Evolutionary conservation across 2,797 vertebrate genomes (phyloP).

Genomic region (Cyprinodon diabolis): DNA sequence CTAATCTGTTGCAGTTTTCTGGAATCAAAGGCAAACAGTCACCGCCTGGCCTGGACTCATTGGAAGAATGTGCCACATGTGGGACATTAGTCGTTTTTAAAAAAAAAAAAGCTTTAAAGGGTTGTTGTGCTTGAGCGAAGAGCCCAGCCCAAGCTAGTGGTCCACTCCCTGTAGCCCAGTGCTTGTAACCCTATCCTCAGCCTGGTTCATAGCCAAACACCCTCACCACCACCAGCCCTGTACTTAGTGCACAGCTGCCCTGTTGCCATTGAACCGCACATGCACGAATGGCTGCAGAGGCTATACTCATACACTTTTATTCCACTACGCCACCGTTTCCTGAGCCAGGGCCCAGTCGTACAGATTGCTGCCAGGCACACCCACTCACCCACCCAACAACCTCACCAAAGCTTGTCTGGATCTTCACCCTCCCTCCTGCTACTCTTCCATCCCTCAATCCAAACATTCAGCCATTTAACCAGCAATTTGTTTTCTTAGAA

Average conservation of each 20-base stretch:
- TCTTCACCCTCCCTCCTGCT: conserved; percentile 34
- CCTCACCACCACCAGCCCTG: conserved; percentile 76
- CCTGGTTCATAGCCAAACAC: conserved; percentile 73
- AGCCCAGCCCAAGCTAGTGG: conserved; percentile 65
- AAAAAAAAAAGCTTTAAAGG: conserved; percentile 35
- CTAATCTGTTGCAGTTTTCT: conserved; percentile 40
- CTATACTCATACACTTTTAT: conserved; percentile 65
- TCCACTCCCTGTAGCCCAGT: conserved; percentile 66
- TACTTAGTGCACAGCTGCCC: conserved; percentile 76
- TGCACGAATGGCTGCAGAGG: conserved; percentile 64
- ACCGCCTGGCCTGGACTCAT: conserved; percentile 58
- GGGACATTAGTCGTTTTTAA: conserved; percentile 52
- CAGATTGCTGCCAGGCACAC: conserved; percentile 59
- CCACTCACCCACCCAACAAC: conserved; percentile 46
- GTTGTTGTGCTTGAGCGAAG: conserved; percentile 37
- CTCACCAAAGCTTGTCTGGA: conserved; percentile 40
- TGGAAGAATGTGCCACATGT: conserved; percentile 61
- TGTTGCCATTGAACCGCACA: conserved; percentile 72
- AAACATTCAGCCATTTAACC: conserved; percentile 10
- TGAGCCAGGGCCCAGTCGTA: conserved; percentile 66
- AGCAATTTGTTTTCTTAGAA: conserved; percentile 3
- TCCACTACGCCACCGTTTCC: conserved; percentile 81
- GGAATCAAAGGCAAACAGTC: conserved; percentile 40
- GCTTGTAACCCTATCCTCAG: conserved; percentile 74
- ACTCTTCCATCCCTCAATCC: conserved; percentile 20